These are phyloP conservation scores for Phaedon cochleariae DNA, from an alignment of 2,888 invertebrate genomes.

Conservation along the genomic window DNA sequence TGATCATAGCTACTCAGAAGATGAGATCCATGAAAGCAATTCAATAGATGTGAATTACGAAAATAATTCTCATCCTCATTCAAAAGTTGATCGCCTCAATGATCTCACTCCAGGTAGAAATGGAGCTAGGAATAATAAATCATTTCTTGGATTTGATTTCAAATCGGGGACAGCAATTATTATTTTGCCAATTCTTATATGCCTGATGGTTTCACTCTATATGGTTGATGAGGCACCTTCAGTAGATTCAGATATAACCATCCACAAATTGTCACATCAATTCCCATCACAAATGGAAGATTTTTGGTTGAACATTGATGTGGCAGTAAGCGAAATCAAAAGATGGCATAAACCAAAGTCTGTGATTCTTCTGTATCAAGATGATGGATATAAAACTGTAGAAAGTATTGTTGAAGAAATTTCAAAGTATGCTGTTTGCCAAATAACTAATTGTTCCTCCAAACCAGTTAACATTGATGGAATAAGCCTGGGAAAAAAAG, in stretches of 20 bases:
- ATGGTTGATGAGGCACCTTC: neutral
- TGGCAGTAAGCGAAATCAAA: constrained; percentile 54
- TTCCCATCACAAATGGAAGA: constrained; percentile 56
- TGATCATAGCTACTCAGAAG: neutral
- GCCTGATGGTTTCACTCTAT: neutral
- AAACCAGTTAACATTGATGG: constrained; percentile 49
- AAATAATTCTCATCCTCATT: no score
- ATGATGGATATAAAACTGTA: constrained; percentile 45
- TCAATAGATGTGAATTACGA: no score
- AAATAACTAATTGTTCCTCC: constrained; percentile 38
- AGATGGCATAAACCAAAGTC: constrained; percentile 55
- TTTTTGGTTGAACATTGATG: constrained; percentile 56
- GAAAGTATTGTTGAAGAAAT: constrained; percentile 55
- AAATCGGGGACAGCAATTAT: no score
- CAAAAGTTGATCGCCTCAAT: no score
- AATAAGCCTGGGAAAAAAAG: constrained; percentile 50
- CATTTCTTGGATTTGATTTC: no score
- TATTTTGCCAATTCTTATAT: neutral
- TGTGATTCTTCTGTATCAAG: constrained; percentile 59
- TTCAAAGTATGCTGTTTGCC: constrained; percentile 52
- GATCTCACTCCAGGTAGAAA: no score
- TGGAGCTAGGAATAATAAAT: no score
- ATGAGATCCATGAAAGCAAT: neutral
- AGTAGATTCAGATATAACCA: neutral
- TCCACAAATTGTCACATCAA: constrained; percentile 41